Base-by-base conservation (phyloP, 2,888 invertebrate genomes). In the Drosophila mettleri region DNA sequence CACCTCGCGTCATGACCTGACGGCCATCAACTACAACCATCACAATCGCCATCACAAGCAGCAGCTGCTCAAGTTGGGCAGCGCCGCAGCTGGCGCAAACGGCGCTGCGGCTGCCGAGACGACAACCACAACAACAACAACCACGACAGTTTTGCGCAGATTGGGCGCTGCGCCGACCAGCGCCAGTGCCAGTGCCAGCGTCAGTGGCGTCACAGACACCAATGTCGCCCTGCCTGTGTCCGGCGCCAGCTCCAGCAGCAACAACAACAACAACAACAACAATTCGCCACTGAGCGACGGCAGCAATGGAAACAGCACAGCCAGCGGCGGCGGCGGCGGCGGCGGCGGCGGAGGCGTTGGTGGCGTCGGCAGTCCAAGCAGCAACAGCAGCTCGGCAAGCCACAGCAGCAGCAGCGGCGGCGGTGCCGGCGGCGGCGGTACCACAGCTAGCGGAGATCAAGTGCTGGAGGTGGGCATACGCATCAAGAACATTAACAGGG, bases 401-500 rank as follows among this genome's bases (percentile, higher is more conserved):
- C 80, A 67, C 69, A 73, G 62, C 54, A 69, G 57, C 38, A 69
- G 53, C 46, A 18, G 3, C 10, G 38, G 18, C 39, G 51, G 45
- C 8, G 63, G 49, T 0, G 66, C 9, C 2, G 22, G 14, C 5
- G 41, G 14, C 8, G 41, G 22, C 33, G 52, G 41, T 5, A 62
- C 49, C 1, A 64, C 57, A 22, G 24, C 62, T 20, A 59, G 34
- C 22, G 86, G 82, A 3, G 92, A 92, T 36, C 92, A 91, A 69
- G 90, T 91, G 48, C 80, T 92, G 51, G 92, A 92, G 77, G 92
- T 92, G 48, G 92, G 91, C 68, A 92, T 92, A 68, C 90, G 92
- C 61, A 91, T 92, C 62, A 92, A 92, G 77, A 92, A 91, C 79
- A 88, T 90, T 59, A 91, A 91, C 80, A 80, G 91, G 52, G 87